Evolutionary conservation across 2,888 invertebrate genomes (phyloP).

Genomic region (Gymnoscelis rufifasciata): DNA sequence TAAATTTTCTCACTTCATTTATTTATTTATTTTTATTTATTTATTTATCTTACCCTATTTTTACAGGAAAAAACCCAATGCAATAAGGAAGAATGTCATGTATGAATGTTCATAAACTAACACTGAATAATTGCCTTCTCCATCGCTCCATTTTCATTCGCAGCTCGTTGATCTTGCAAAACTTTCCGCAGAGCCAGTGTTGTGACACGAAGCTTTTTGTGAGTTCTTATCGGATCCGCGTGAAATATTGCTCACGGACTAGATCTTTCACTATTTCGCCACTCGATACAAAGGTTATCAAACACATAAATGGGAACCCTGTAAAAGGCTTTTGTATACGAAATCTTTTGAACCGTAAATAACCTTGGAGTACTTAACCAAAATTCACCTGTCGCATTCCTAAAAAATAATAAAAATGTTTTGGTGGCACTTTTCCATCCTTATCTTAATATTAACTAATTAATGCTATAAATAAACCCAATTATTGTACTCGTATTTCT

Average conservation of each 20-base stretch:
- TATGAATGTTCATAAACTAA: too few relatives aligned
- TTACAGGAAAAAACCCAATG: too few relatives aligned
- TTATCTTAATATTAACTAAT: too few relatives aligned
- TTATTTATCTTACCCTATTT: too few relatives aligned
- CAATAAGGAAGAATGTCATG: too few relatives aligned
- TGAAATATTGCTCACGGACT: constrained; percentile 62
- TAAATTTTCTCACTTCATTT: too few relatives aligned
- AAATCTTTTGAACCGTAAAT: not conserved
- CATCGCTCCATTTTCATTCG: not conserved
- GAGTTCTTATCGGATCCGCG: constrained; percentile 64
- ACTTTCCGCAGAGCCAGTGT: constrained; percentile 55
- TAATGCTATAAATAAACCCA: too few relatives aligned
- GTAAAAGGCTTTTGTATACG: constrained; percentile 6
- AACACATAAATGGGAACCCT: constrained; percentile 39
- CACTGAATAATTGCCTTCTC: not conserved
- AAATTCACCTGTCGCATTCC: too few relatives aligned
- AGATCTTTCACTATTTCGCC: constrained; percentile 58
- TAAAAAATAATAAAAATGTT: too few relatives aligned
- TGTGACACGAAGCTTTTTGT: constrained; percentile 63
- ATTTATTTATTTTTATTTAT: too few relatives aligned
- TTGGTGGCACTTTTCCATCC: too few relatives aligned
- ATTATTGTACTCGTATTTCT: too few relatives aligned
- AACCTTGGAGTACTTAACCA: not conserved
- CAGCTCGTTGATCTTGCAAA: constrained; percentile 49
- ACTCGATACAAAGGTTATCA: constrained; percentile 60